A percentile compares a stretch with the other conserved stretches of the same genome.
Evolutionary conservation across 2,113 vertebrate species (phyloP).

Genomic region (Pachyramphus minor): DNA sequence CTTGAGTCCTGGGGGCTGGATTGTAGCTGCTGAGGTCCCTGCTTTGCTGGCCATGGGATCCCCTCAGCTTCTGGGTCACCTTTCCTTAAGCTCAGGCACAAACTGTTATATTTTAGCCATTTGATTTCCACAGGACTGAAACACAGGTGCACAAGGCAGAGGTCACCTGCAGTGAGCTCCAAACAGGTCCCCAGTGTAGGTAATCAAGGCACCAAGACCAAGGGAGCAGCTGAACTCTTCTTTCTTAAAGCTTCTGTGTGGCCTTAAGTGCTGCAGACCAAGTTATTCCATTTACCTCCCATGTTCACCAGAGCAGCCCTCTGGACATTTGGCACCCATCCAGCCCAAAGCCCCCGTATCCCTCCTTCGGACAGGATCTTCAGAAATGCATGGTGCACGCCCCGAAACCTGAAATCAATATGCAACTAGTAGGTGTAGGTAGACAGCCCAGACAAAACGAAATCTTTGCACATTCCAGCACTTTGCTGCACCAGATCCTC

Average conservation of each 20-base stretch:
- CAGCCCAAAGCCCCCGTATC: slow-evolving; percentile 83
- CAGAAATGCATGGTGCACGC: slow-evolving; percentile 79
- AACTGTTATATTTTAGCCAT: background rate
- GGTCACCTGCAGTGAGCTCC: background rate
- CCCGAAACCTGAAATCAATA: slow-evolving; percentile 70
- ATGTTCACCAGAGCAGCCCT: slow-evolving; percentile 86
- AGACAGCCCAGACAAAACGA: background rate
- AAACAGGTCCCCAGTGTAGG: background rate
- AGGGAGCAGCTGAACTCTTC: background rate
- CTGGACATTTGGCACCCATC: slow-evolving; percentile 87
- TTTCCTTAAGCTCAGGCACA: background rate
- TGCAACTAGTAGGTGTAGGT: background rate
- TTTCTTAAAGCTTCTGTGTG: background rate
- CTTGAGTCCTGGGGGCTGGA: background rate
- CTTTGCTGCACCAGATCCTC: background rate
- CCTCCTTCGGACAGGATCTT: slow-evolving; percentile 84
- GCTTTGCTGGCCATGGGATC: accelerated
- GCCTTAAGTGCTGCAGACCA: background rate
- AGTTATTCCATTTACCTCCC: slow-evolving; percentile 75
- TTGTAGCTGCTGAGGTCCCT: background rate
- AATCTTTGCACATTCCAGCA: background rate
- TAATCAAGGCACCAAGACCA: background rate
- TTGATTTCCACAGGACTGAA: background rate
- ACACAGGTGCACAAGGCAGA: background rate
- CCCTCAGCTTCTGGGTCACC: background rate